A percentile compares a stretch with the other conserved stretches of the same genome.
These are phyloP conservation scores for Corythaixoides concolor DNA, from an alignment of 2,113 vertebrate species.

Conservation along the genomic window DNA sequence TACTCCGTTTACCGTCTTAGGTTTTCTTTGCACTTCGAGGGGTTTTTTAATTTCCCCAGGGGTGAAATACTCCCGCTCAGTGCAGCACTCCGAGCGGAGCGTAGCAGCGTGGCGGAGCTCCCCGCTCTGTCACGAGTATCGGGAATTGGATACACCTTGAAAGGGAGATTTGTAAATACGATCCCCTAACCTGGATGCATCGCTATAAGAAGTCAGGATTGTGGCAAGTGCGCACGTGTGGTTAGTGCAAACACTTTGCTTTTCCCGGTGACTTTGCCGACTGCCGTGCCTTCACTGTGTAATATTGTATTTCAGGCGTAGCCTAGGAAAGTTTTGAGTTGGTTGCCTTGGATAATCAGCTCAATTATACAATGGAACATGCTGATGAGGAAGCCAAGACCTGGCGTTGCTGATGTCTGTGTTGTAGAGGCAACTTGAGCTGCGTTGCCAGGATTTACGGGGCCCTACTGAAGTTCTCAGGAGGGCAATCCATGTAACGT, in stretches of 20 bases:
- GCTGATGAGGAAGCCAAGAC: neutral
- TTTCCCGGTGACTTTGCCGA: neutral
- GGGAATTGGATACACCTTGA: constrained; percentile 22
- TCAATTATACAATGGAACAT: constrained; percentile 1
- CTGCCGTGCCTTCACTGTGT: neutral
- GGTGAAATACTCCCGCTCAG: neutral
- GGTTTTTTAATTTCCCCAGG: neutral
- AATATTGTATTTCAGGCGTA: constrained; percentile 12
- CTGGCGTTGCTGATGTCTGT: neutral
- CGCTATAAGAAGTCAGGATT: neutral
- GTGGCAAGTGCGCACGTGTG: neutral
- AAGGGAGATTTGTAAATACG: neutral
- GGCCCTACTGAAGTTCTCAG: constrained; percentile 19
- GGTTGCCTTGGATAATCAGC: constrained; percentile 7
- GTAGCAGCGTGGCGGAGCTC: neutral
- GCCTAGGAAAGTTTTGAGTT: constrained; percentile 17
- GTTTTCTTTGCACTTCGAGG: neutral
- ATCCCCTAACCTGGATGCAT: rapidly evolving
- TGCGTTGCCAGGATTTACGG: neutral
- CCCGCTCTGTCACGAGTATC: neutral
- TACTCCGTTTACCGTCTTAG: neutral
- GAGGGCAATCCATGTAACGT: neutral
- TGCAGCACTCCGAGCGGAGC: neutral
- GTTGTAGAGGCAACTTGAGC: neutral
- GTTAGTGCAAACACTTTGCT: neutral